Evolutionary conservation across 2,113 vertebrate genomes (phyloP), one percentile per base, ranked within the genome.

Genomic region (Chlorodrepanis virens): DNA sequence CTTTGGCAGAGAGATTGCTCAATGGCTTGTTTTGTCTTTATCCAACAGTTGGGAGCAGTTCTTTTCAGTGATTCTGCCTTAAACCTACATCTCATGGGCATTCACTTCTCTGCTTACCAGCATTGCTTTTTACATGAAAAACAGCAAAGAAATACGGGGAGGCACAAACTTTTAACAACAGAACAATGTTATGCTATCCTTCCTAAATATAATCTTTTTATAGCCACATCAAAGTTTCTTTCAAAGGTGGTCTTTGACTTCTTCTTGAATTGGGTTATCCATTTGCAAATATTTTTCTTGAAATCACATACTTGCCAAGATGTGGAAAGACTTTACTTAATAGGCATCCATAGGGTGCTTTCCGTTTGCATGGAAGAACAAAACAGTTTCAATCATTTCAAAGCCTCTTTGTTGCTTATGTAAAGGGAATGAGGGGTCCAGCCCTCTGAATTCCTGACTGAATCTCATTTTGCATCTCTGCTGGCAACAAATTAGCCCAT

Each of bases 211-310:
- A 77, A 69, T 85, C 54, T 86, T 93, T 65, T 63, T 72, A 61
- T 59, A 81, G 50, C 42, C 45, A 83, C 85, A 88, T 94, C 90
- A 92, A 90, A 95, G 90, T 85, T 88, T 52, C 59, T 90, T 95
- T 95, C 94, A 92, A 80, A 95, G 87, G 90, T 90, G 82, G 94
- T 97, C 90, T 93, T 93, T 94, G 95, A 94, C 88, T 86, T 77
- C n/a, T 85, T 6, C 67, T 86, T 67, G 85, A 92, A 92, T 92
- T 96, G 71, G 27, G 75, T 95, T 97, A 94, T 95, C 88, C 90
- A 94, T 90, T 95, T 95, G 64, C 93, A 96, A 95, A 95, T 97
- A 96, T 96, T 96, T 96, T 92, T 92, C 88, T 97, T 96, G 95
- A 96, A 96, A 95, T 94, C 68, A 83, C 92, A 94, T 83, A 93